phyloP scores from a whole-genome alignment of 2,888 invertebrate genomes.

The Pimpla rufipes region DNA sequence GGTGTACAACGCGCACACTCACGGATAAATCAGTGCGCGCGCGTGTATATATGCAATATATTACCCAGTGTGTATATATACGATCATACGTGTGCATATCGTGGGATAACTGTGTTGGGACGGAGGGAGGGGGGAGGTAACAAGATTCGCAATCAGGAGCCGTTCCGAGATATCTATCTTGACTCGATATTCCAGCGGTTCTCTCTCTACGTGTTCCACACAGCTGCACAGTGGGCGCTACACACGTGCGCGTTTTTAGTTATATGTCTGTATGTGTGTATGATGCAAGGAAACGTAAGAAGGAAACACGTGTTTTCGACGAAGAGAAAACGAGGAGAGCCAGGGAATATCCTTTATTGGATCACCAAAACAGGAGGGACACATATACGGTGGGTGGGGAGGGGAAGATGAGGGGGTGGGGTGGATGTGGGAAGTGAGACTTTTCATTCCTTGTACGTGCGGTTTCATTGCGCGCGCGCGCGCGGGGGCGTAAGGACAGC shows the following conservation, averaged over 20 bases:
- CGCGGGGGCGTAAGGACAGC: conserved; percentile 28
- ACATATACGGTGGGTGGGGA: no score
- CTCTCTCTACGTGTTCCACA: conserved; percentile 22
- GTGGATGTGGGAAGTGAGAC: conserved; percentile 11
- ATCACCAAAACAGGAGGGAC: background rate
- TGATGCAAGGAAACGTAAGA: conserved; percentile 35
- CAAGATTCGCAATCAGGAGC: conserved; percentile 76
- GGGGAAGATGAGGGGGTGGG: background rate
- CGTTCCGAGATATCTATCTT: conserved; percentile 73
- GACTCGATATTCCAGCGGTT: conserved; percentile 73
- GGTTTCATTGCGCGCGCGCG: conserved; percentile 7
- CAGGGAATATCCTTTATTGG: conserved; percentile 44
- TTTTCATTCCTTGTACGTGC: conserved; percentile 31
- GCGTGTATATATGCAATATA: background rate
- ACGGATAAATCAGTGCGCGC: background rate
- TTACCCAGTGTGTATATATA: background rate
- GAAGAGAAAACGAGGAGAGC: conserved; percentile 41
- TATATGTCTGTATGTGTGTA: background rate
- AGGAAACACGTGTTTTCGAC: conserved; percentile 42
- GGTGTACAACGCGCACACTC: conserved; percentile 1
- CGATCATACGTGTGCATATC: background rate
- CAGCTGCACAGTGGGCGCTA: background rate
- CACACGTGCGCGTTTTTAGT: background rate
- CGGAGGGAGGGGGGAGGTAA: conserved; percentile 68
- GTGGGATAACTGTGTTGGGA: conserved; percentile 31